phyloP scores from a whole-genome alignment of 2,888 invertebrate species.

The Machimus atricapillus region DNA sequence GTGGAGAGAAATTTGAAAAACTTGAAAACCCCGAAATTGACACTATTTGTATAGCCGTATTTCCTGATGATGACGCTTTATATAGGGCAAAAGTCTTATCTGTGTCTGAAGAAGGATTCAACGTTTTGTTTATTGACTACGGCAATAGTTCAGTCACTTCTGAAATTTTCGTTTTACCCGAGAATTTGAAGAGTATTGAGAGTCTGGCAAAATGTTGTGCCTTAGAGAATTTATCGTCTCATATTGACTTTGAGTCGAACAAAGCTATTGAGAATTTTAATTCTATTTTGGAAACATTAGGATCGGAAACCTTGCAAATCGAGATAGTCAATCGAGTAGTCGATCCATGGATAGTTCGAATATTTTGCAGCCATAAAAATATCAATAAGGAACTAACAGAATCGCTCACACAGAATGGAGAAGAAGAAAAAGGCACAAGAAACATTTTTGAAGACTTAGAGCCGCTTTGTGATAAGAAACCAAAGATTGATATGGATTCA shows the following conservation, averaged over 20 bases:
- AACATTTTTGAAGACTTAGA: constrained; percentile 67
- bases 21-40: constrained; percentile 52
- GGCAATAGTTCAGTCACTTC: constrained; percentile 69
- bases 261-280: constrained; percentile 53
- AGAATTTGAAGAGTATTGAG: constrained; percentile 66
- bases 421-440: background rate
- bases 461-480: constrained; percentile 63
- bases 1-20: background rate
- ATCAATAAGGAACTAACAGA: constrained; percentile 6
- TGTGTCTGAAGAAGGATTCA: constrained; percentile 73
- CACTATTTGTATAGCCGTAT: constrained; percentile 77
- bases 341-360: constrained; percentile 52
- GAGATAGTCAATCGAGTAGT: constrained; percentile 52
- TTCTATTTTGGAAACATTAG: constrained; percentile 47
- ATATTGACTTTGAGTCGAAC: constrained; percentile 60
- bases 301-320: constrained; percentile 54
- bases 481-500: constrained; percentile 45
- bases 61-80: constrained; percentile 81
- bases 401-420: background rate
- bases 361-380: background rate
- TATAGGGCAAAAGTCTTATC: constrained; percentile 88
- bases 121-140: constrained; percentile 76
- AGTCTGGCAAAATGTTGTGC: constrained; percentile 69
- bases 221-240: constrained; percentile 65
- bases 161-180: constrained; percentile 68